These are phyloP conservation scores for Sternotherus odoratus DNA, from an alignment of 2,797 vertebrate species.

Conservation along the genomic window DNA sequence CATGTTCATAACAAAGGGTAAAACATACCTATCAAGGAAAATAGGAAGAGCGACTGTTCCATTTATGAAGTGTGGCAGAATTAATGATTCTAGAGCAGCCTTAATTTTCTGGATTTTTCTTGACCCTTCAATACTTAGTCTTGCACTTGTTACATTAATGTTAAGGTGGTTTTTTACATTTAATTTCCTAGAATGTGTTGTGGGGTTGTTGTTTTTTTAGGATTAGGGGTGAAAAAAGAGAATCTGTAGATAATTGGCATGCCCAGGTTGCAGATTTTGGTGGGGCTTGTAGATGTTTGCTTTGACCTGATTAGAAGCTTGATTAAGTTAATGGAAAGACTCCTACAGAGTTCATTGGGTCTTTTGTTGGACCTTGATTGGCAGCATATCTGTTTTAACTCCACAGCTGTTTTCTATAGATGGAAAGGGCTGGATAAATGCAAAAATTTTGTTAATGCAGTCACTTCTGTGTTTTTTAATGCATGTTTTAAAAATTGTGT, in stretches of 20 bases:
- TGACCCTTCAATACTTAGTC: background rate
- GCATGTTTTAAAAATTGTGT: too few species aligned
- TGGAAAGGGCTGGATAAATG: background rate
- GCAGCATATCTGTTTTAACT: fast-evolving
- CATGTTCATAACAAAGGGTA: background rate
- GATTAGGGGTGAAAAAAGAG: background rate
- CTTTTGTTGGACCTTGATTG: background rate
- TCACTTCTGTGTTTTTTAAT: background rate
- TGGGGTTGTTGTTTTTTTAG: too few species aligned
- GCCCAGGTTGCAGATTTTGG: background rate
- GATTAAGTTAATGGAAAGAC: background rate
- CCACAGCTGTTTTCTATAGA: background rate
- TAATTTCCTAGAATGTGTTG: background rate
- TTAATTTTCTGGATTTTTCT: background rate
- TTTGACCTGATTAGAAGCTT: fast-evolving
- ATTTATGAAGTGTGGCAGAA: background rate
- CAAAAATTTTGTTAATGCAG: background rate
- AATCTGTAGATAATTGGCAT: background rate
- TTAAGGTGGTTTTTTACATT: background rate
- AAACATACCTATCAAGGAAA: background rate
- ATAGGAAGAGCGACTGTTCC: background rate
- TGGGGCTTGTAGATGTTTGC: background rate
- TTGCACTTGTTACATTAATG: background rate
- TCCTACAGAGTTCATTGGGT: background rate
- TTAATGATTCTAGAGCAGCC: background rate